Percentiles rank a stretch among this genome's conserved stretches.
phyloP scores from a whole-genome alignment of 2,113 vertebrate species.

The Electrona antarctica region DNA sequence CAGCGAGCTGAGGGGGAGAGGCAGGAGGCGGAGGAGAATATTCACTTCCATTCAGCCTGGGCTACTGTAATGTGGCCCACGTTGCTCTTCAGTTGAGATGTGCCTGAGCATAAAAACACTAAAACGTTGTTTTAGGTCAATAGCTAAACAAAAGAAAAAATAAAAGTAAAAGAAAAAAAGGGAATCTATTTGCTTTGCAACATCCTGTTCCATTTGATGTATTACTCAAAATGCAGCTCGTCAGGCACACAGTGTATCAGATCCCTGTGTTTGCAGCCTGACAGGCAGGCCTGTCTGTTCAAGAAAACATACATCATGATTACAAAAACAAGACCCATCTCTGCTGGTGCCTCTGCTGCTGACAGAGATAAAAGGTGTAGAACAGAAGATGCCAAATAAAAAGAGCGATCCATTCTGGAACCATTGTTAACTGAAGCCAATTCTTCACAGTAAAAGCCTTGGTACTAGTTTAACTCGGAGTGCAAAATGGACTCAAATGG shows the following conservation, averaged over 20 bases:
- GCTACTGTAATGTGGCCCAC: conserved; percentile 4
- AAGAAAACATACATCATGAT: conserved; percentile 21
- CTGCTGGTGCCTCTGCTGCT: conserved; percentile 9
- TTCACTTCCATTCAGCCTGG: conserved; percentile 22
- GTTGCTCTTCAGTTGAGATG: conserved; percentile 26
- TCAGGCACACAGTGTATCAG: not conserved
- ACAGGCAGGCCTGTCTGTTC: conserved; percentile 16
- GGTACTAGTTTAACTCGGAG: too few relatives aligned
- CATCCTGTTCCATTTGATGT: conserved; percentile 45
- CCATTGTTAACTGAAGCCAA: conserved; percentile 14
- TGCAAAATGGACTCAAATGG: too few relatives aligned
- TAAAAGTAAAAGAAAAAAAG: conserved; percentile 25
- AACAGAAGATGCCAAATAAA: conserved; percentile 9
- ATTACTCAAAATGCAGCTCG: conserved; percentile 46
- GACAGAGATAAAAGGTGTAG: conserved; percentile 20
- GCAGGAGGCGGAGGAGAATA: conserved; percentile 16
- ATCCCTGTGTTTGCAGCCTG: conserved; percentile 23
- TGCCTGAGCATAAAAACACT: not conserved
- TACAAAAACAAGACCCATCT: conserved; percentile 34
- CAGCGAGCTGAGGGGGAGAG: conserved; percentile 11
- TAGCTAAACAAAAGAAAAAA: conserved; percentile 6
- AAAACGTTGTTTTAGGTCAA: conserved; percentile 14
- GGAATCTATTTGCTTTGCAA: conserved; percentile 33
- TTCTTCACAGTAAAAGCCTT: not conserved
- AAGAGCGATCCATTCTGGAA: conserved; percentile 21